Conservation (phyloP, 2,797 vertebrate genomes). For the Poliocrania exsul region DNA sequence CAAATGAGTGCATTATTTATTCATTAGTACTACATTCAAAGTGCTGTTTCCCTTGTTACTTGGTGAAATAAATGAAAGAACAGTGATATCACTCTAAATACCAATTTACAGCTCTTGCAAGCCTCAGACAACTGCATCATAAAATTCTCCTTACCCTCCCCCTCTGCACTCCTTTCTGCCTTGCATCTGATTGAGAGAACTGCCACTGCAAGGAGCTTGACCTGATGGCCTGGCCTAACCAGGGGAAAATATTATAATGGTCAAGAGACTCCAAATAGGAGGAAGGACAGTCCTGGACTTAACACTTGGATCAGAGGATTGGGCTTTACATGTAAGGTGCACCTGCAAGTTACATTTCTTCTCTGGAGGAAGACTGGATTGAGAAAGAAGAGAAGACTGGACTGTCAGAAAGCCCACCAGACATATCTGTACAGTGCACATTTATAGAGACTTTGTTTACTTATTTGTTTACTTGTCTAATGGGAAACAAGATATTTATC, state of each 20-base stretch:
- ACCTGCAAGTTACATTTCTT: background rate
- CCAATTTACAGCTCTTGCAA: slow-evolving; percentile 39
- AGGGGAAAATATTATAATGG: background rate
- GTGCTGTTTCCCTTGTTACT: slow-evolving; percentile 39
- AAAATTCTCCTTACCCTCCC: background rate
- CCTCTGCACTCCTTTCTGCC: background rate
- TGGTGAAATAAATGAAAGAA: slow-evolving; percentile 65
- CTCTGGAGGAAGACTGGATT: background rate
- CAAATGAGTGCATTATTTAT: slow-evolving; percentile 62
- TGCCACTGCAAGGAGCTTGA: background rate
- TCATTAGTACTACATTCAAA: slow-evolving; percentile 51
- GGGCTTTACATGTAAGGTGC: background rate
- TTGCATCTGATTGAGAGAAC: background rate
- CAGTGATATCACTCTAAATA: slow-evolving; percentile 34
- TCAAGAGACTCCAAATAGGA: background rate
- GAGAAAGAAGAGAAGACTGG: background rate
- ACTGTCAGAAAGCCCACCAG: background rate
- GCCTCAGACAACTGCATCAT: background rate
- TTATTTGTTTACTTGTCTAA: background rate
- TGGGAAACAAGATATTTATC: background rate
- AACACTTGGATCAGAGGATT: background rate
- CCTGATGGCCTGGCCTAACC: background rate
- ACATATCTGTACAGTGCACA: background rate
- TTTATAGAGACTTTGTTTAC: background rate
- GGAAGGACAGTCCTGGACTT: background rate